Percentiles rank a stretch among this genome's conserved stretches.
Evolutionary conservation across 2,797 vertebrate species (phyloP).

Genomic region (Macrochelys suwanniensis): DNA sequence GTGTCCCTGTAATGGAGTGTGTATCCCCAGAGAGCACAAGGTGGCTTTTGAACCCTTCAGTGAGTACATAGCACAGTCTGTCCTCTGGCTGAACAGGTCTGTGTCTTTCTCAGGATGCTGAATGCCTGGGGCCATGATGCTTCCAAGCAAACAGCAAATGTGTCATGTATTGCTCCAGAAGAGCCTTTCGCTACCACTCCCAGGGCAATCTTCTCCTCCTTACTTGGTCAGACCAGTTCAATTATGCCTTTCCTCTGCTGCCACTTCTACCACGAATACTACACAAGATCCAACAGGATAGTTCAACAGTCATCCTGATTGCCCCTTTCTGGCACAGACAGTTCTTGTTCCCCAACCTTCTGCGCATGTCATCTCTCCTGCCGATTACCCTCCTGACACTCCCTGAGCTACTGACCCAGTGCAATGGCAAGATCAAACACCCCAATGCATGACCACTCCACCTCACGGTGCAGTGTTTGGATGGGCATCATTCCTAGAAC

Average conservation of each 20-base stretch:
- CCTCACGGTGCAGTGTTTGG: no score
- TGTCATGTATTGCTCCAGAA: no score
- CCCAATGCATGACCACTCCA: background rate
- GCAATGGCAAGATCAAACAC: background rate
- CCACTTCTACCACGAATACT: no score
- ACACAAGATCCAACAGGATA: no score
- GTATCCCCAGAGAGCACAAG: background rate
- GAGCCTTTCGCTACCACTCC: no score
- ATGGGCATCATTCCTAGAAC: background rate
- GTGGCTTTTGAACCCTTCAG: background rate
- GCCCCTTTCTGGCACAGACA: no score
- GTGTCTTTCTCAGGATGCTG: background rate
- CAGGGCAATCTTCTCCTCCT: no score
- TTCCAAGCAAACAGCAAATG: no score
- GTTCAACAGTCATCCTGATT: no score
- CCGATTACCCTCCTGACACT: background rate
- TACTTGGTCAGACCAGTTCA: no score
- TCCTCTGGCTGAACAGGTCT: background rate
- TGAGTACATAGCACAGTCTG: background rate
- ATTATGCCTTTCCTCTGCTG: no score
- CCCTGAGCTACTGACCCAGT: background rate
- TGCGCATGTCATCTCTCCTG: background rate
- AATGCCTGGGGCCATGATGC: background rate
- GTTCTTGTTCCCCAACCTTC: background rate
- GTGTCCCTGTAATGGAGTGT: background rate